Conservation (phyloP, 2,888 invertebrate species). For the Pammene aurita region DNA sequence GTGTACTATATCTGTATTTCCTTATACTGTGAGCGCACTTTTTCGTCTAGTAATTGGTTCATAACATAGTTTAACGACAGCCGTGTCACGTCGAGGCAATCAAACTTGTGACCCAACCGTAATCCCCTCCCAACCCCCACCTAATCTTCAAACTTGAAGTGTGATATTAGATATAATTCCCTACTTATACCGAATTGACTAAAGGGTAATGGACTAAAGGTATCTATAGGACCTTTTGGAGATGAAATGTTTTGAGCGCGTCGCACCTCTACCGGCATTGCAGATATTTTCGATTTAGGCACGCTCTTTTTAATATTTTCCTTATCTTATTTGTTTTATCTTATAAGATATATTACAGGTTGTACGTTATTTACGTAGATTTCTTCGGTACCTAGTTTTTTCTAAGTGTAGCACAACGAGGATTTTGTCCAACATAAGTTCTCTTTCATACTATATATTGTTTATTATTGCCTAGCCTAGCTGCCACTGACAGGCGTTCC, state of each 20-base stretch:
- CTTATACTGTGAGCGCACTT: not conserved
- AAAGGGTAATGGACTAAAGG: not conserved
- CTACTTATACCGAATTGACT: not conserved
- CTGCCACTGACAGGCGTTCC: too few relatives aligned
- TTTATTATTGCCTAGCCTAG: too few relatives aligned
- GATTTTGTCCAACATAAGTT: too few relatives aligned
- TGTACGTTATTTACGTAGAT: too few relatives aligned
- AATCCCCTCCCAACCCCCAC: slow-evolving; percentile 7
- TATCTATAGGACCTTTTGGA: slow-evolving; percentile 8
- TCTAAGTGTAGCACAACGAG: too few relatives aligned
- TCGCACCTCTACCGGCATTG: too few relatives aligned
- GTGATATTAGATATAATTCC: slow-evolving; percentile 23
- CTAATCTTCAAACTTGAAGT: slow-evolving; percentile 22
- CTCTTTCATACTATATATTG: too few relatives aligned
- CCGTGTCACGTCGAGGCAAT: slow-evolving; percentile 15
- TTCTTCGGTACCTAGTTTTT: too few relatives aligned
- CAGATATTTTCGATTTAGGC: not conserved
- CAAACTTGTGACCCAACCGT: slow-evolving; percentile 18
- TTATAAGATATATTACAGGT: too few relatives aligned
- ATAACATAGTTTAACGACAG: slow-evolving; percentile 19
- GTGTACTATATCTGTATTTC: too few relatives aligned
- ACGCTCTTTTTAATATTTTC: not conserved
- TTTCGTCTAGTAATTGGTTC: not conserved
- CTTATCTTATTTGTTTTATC: too few relatives aligned
- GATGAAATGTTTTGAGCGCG: not conserved